Evolutionary conservation across 2,113 vertebrate species (phyloP).

Genomic region (Merops nubicus): DNA sequence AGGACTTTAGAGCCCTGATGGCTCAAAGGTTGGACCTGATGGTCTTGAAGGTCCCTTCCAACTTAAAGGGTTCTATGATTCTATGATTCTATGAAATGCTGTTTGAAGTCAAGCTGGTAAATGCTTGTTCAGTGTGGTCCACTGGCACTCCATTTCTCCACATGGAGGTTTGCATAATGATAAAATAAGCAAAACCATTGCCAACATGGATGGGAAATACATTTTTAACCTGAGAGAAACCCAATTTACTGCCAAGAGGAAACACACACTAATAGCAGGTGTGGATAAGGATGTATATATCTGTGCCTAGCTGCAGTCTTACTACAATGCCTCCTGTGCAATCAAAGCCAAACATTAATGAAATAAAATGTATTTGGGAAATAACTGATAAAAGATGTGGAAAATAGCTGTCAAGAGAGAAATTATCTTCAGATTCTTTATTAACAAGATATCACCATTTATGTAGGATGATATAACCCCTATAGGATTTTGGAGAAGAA

Average conservation of each 20-base stretch:
- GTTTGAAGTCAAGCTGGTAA: not conserved
- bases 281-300: not conserved
- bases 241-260: not conserved
- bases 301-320: not conserved
- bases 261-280: not conserved
- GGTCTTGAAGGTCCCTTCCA: too few species aligned
- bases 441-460: not conserved
- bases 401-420: not conserved
- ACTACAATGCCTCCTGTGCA: not conserved
- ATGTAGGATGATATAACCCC: conserved; percentile 45
- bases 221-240: not conserved
- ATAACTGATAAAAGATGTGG: not conserved
- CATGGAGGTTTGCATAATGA: not conserved
- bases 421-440: not conserved
- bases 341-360: not conserved
- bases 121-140: not conserved
- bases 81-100: too few species aligned
- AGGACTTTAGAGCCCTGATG: too few species aligned
- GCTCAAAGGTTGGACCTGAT: too few species aligned
- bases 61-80: too few species aligned
- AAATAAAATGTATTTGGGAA: not conserved
- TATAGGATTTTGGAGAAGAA: not conserved
- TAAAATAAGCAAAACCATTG: not conserved
- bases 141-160: not conserved
- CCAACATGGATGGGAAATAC: not conserved